A percentile compares a stretch with the other conserved stretches of the same genome.
Conservation (phyloP, 35 echinoderm and acorn worm genomes). For the Hemicentrotus pulcherrimus region DNA sequence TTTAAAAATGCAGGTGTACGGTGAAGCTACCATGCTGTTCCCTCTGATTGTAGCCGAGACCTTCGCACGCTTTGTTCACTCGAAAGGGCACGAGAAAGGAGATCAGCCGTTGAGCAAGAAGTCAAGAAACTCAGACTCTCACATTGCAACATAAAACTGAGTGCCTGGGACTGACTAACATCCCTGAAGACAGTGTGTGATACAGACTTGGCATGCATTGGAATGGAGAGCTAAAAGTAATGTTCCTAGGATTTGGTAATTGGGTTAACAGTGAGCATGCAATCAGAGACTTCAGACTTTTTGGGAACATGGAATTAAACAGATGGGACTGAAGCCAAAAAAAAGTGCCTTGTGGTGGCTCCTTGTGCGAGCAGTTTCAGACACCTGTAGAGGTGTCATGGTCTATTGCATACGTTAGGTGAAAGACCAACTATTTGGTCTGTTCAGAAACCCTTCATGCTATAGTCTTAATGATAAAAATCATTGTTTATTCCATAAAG, state of each 20-base stretch:
- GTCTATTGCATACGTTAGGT: too few relatives aligned
- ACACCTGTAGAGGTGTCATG: too few relatives aligned
- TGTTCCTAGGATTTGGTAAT: too few relatives aligned
- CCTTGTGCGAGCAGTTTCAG: not conserved
- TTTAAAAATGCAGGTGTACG: constrained; percentile 54
- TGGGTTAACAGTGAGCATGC: not conserved
- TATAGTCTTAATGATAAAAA: too few relatives aligned
- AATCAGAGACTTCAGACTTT: not conserved
- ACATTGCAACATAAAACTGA: not conserved
- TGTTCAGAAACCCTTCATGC: too few relatives aligned
- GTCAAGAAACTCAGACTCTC: not conserved
- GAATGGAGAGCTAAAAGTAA: too few relatives aligned
- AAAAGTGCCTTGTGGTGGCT: too few relatives aligned
- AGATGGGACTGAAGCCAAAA: not conserved
- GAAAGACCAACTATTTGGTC: too few relatives aligned
- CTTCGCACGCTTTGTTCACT: constrained; percentile 51
- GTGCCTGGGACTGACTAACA: not conserved
- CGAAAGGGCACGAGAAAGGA: constrained; percentile 6
- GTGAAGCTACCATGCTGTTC: constrained; percentile 66
- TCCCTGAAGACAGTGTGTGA: not conserved
- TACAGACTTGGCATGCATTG: too few relatives aligned
- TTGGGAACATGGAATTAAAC: not conserved
- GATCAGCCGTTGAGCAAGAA: not conserved
- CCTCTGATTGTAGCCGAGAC: constrained; percentile 67
- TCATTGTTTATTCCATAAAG: too few relatives aligned